Percentiles rank a stretch among this genome's conserved stretches.
Evolutionary conservation across 2,797 vertebrate species (phyloP).

Genomic region (Sebastes iracundus): DNA sequence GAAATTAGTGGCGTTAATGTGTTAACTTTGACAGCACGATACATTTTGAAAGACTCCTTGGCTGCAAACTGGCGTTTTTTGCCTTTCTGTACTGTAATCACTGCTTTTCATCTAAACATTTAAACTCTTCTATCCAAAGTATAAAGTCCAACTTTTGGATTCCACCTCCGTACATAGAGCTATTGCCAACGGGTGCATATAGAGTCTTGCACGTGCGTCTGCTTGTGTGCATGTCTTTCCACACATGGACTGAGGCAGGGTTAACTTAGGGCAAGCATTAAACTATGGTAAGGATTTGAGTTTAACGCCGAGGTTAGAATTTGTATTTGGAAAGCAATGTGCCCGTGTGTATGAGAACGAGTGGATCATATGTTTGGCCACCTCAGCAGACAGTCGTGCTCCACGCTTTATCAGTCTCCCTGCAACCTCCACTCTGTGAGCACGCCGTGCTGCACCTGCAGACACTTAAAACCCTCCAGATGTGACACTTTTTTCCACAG

Average conservation of each 20-base stretch:
- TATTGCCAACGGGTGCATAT: slow-evolving; percentile 22
- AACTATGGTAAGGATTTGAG: neutral
- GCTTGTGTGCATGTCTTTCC: neutral
- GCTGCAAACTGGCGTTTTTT: neutral
- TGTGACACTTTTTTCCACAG: neutral
- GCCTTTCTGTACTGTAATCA: neutral
- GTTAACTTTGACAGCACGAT: too few species aligned
- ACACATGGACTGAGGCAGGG: neutral
- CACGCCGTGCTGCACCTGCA: slow-evolving; percentile 11
- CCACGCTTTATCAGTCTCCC: neutral
- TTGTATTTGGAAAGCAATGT: neutral
- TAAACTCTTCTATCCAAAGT: slow-evolving; percentile 22
- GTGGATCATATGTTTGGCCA: neutral
- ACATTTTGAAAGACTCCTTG: neutral
- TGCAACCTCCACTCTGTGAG: neutral
- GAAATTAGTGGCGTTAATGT: too few species aligned
- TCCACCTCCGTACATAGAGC: slow-evolving; percentile 2
- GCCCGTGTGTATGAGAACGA: neutral
- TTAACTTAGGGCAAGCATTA: slow-evolving; percentile 1
- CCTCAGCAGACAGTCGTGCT: neutral
- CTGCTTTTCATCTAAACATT: slow-evolving; percentile 4
- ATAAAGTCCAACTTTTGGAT: slow-evolving; percentile 27
- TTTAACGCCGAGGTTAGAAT: neutral
- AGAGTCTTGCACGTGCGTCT: neutral
- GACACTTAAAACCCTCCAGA: slow-evolving; percentile 5